A percentile compares a stretch with the other conserved stretches of the same genome.
Conservation (phyloP, 2,797 vertebrate species). For the Anisognathus igniventris region DNA sequence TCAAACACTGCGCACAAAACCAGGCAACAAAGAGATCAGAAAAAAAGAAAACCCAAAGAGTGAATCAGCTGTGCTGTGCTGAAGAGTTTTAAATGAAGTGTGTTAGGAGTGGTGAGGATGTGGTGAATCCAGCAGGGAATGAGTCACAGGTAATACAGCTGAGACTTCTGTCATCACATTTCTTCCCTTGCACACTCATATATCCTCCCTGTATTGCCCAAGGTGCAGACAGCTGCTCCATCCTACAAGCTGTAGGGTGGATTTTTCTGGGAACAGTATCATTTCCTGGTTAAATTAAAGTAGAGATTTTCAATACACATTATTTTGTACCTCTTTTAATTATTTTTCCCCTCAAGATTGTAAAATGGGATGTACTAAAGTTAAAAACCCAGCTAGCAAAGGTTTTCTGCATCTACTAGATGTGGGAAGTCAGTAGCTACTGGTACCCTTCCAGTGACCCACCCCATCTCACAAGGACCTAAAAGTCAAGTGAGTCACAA, state of each 20-base stretch:
- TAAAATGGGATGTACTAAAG: not conserved
- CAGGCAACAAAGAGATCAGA: not conserved
- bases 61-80: not conserved
- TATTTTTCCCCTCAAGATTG: not conserved
- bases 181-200: not conserved
- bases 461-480: not conserved
- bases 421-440: not conserved
- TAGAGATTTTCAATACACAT: accelerated
- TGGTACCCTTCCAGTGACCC: not conserved
- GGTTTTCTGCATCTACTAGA: not conserved
- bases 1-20: not conserved
- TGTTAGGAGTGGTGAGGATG: not conserved
- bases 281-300: not conserved
- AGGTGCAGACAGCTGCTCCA: not conserved
- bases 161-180: not conserved
- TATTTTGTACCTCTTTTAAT: not conserved
- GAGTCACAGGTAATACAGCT: not conserved
- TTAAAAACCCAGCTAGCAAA: not conserved
- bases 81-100: not conserved
- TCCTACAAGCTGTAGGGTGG: not conserved
- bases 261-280: not conserved
- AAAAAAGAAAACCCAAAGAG: not conserved
- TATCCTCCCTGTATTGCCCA: not conserved
- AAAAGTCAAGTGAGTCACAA: not conserved
- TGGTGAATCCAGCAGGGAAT: not conserved